A percentile compares a stretch with the other conserved stretches of the same genome.
These are phyloP conservation scores for Poeciliopsis paucimaculata DNA, from an alignment of 2,797 vertebrate species.

Conservation along the genomic window DNA sequence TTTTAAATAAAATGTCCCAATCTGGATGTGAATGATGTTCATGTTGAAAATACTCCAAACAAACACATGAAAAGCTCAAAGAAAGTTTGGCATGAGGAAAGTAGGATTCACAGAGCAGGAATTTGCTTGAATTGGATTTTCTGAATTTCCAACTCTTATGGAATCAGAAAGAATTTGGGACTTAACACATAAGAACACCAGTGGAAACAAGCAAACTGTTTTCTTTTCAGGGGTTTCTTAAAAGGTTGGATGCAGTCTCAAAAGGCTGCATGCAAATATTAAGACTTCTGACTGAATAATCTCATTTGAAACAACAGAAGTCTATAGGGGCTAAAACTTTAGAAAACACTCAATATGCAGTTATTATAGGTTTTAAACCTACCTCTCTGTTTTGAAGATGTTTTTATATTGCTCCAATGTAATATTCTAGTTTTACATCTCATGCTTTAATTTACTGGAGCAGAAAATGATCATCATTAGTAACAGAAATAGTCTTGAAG, in stretches of 20 bases:
- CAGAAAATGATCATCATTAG: neutral
- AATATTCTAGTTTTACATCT: neutral
- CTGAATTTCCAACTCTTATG: slow-evolving; percentile 50
- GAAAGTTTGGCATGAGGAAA: slow-evolving; percentile 68
- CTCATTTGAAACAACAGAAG: neutral
- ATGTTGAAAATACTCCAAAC: slow-evolving; percentile 15
- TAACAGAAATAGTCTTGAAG: neutral
- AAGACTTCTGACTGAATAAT: neutral
- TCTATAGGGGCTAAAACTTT: neutral
- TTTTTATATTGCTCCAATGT: neutral
- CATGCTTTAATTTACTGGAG: neutral
- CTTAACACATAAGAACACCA: slow-evolving; percentile 46
- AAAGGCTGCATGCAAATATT: slow-evolving; percentile 15
- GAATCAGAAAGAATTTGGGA: slow-evolving; percentile 25
- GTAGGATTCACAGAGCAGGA: slow-evolving; percentile 60
- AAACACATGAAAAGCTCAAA: slow-evolving; percentile 58
- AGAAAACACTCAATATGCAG: neutral
- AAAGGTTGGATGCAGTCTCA: neutral
- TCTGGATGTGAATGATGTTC: neutral
- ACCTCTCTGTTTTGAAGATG: neutral
- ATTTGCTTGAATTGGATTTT: slow-evolving; percentile 43
- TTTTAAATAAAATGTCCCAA: neutral
- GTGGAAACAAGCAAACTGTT: slow-evolving; percentile 26
- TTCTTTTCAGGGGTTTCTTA: slow-evolving; percentile 13
- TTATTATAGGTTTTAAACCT: neutral